Evolutionary conservation across 1,140 invertebrate genomes (phyloP).

Genomic region (Pogonognathellus flavescens): DNA sequence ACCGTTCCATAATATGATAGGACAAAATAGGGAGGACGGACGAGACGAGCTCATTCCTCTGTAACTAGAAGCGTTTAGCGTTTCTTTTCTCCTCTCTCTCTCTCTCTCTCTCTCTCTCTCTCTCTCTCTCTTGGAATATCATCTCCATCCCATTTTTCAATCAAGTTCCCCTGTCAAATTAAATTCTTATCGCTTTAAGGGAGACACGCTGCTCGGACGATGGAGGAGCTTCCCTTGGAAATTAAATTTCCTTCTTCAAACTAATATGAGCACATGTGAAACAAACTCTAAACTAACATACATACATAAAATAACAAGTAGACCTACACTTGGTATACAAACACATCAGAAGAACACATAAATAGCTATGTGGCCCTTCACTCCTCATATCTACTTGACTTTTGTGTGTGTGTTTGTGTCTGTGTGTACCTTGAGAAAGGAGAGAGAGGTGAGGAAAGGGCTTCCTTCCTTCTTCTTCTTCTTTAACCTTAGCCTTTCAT

Average conservation of each 20-base stretch:
- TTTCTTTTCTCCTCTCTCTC: conserved; percentile 30
- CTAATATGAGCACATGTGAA: conserved; percentile 41
- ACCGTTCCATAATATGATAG: neutral
- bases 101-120: neutral
- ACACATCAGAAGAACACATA: neutral
- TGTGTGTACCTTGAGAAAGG: conserved; percentile 23
- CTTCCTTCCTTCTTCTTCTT: conserved; percentile 36
- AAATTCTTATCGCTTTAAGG: conserved; percentile 64
- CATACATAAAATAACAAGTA: conserved; percentile 41
- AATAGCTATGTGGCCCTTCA: conserved; percentile 38
- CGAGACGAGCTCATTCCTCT: neutral
- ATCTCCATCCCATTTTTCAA: conserved; percentile 64
- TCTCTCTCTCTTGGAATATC: conserved; percentile 36
- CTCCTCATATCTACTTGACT: neutral
- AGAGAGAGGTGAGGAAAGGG: conserved; percentile 29
- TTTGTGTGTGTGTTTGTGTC: neutral
- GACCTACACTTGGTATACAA: neutral
- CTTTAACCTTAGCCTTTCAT: neutral
- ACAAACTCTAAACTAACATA: conserved; percentile 28
- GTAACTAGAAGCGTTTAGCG: conserved; percentile 31
- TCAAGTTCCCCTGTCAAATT: conserved; percentile 64
- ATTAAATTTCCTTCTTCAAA: conserved; percentile 41
- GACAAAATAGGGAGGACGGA: neutral
- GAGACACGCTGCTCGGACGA: conserved; percentile 51
- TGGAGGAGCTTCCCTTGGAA: conserved; percentile 43